Evolutionary conservation across 1,140 invertebrate genomes (phyloP).

Genomic region (Mesaphorura yosii): DNA sequence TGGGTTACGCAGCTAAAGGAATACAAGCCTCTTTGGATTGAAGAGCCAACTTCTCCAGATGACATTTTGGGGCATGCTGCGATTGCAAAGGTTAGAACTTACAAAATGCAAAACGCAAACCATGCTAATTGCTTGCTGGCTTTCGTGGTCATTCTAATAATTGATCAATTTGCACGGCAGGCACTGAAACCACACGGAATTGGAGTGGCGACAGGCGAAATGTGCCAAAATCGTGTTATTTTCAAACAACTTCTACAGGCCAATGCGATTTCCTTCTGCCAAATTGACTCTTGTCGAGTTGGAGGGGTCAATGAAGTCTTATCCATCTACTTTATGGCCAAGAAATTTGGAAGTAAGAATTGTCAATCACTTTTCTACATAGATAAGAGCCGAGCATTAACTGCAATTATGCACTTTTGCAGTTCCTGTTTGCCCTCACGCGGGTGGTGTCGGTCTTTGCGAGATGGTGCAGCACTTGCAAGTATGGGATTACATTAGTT

Average conservation of each 20-base stretch:
- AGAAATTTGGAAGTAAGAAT: slow-evolving; percentile 50
- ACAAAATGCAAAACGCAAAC: too few relatives aligned
- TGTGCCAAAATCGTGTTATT: slow-evolving; percentile 79
- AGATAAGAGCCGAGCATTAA: neutral
- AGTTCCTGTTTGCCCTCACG: slow-evolving; percentile 88
- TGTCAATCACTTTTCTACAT: neutral
- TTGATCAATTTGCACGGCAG: slow-evolving; percentile 34
- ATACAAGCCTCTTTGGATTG: slow-evolving; percentile 74
- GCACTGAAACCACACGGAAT: slow-evolving; percentile 56
- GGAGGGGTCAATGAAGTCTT: slow-evolving; percentile 82
- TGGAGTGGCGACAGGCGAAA: slow-evolving; percentile 79
- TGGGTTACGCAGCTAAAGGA: slow-evolving; percentile 68
- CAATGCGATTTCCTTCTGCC: slow-evolving; percentile 69
- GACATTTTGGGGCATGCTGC: slow-evolving; percentile 70
- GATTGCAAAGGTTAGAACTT: slow-evolving; percentile 54
- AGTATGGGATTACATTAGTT: slow-evolving; percentile 64
- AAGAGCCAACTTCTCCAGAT: slow-evolving; percentile 86
- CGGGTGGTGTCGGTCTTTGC: slow-evolving; percentile 80
- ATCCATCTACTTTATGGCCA: slow-evolving; percentile 76
- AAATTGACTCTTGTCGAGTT: slow-evolving; percentile 77
- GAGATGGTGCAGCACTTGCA: slow-evolving; percentile 88
- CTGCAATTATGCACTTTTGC: slow-evolving; percentile 10
- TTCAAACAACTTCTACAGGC: slow-evolving; percentile 82
- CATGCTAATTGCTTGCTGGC: neutral
- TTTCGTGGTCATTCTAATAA: neutral